Evolutionary conservation across 2,113 vertebrate species (phyloP), one percentile per base, ranked within the genome.

Genomic region (Gobiocypris rarus): DNA sequence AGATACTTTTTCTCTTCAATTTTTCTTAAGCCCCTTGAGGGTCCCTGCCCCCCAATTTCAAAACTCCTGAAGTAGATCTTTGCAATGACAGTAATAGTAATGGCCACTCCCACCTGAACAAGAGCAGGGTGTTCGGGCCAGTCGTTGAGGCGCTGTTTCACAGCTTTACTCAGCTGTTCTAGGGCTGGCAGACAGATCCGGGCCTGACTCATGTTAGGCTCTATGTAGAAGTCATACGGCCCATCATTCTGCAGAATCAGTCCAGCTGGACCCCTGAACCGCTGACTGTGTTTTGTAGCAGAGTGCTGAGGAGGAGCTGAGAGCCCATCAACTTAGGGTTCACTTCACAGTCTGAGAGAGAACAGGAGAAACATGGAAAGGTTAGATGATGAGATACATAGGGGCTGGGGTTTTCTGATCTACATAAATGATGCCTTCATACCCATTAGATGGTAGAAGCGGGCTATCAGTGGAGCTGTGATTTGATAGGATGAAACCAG

Each of bases 101-200:
- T 34, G 4, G 17, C 22, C n/a, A 11, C 22, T 45, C 43, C 24
- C 73, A 99, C 98, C 96, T 99, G 97, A 58, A 95, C 52, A 24
- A 99, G 97, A 0, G 94, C 96, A 0, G 98, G 97, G 88, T 99
- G 98, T 1, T 97, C 98, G 0, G 97, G 97, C 98, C 98, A 99
- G 17, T 98, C 97, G 67, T 95, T 92, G 22, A 99, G 90, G 10
- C 97, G 93, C 74, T 87, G 85, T 56, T 88, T 93, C 52, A 98
- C 94, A 5, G 95, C 94, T 17, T 90, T 90, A 31, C 88, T 90
- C 87, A 99, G 93, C 87, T 92, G 91, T 17, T 95, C 93, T 50
- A 99, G 92, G 2, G 96, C 93, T 15, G 95, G 95, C 0, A 97
- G 95, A 87, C 97, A 97, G 34, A 93, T 93, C 0, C 91, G 92